Base-by-base conservation (phyloP, 2,113 vertebrate species). In the Scopus umbretta region DNA sequence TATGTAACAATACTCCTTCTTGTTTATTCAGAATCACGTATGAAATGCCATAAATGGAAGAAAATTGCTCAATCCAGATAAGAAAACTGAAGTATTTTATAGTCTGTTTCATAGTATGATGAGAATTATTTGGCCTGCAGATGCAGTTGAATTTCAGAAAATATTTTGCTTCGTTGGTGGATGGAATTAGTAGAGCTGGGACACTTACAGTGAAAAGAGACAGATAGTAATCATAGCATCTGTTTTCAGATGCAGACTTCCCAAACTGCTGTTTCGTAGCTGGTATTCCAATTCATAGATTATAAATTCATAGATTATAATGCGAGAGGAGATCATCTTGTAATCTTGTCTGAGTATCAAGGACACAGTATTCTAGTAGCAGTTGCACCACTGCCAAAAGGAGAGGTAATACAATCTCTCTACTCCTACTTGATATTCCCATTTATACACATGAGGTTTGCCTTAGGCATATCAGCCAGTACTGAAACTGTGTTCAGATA, bases 301-400 rank as follows among this genome's bases (percentile, higher is more conserved):
- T 86, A 73, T 73, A 94, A 86, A 95, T 90, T 73, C 49, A 58
- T 93, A 76, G 80, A 89, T 81, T 88, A 55, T 84, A 79, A 74
- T 86, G 72, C 72, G 63, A 56, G 47, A 34, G 32, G 25, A 47
- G 80, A 67, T 91, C 52, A 59, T 82, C 6, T 55, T 89, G 76
- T 96, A 78, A 84, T 94, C 86, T 71, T 95, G 84, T 87, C 93
- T 1, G 17, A 1, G 76, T 72, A 90, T 65, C 93, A 96, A 97
- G 96, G 94, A 94, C 95, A 92, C 52, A n/a, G 29, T 91, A 96
- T 96, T 94, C 91, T 50, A 87, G 78, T 49, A 56, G 91, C 89
- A 82, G 78, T 85, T 89, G 65, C 56, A 81, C 0, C 5, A 13
- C 52, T 81, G 93, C 86, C 84, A 89, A 68, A 63, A 78, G 73